phyloP scores from a whole-genome alignment of 2,888 invertebrate species.

The Entomobrya multifasciata region DNA sequence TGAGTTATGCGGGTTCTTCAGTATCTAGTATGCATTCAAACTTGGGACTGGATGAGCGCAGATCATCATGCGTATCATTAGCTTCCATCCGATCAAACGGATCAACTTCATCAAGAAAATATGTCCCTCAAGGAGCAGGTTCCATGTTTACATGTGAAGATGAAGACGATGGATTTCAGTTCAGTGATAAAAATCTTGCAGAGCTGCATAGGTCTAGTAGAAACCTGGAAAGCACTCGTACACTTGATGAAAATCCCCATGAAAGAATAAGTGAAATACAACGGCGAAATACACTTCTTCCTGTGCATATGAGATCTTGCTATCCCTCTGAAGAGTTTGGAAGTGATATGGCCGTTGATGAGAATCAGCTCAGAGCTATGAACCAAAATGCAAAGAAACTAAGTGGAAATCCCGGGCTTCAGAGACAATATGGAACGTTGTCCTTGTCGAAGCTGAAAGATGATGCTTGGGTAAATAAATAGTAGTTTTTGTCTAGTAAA shows the following conservation, averaged over 20 bases:
- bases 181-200: conserved; percentile 89
- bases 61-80: conserved; percentile 70
- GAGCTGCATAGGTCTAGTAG: conserved; percentile 85
- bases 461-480: neutral
- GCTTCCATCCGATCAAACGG: conserved; percentile 75
- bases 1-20: conserved; percentile 44
- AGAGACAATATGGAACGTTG: conserved; percentile 57
- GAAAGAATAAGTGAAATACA: conserved; percentile 87
- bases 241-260: conserved; percentile 77
- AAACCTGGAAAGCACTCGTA: conserved; percentile 5
- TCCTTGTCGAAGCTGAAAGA: conserved; percentile 54
- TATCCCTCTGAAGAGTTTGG: conserved; percentile 91
- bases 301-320: conserved; percentile 92
- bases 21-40: conserved; percentile 56
- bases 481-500: neutral
- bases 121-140: conserved; percentile 79
- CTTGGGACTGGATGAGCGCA: neutral
- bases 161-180: conserved; percentile 90
- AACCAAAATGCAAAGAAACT: neutral
- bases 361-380: conserved; percentile 67
- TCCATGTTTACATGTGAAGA: conserved; percentile 88
- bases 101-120: conserved; percentile 73
- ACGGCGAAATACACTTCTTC: conserved; percentile 90
- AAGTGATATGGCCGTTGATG: conserved; percentile 80
- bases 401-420: conserved; percentile 37